phyloP scores from a whole-genome alignment of 2,113 vertebrate species.

The Eretmochelys imbricata region DNA sequence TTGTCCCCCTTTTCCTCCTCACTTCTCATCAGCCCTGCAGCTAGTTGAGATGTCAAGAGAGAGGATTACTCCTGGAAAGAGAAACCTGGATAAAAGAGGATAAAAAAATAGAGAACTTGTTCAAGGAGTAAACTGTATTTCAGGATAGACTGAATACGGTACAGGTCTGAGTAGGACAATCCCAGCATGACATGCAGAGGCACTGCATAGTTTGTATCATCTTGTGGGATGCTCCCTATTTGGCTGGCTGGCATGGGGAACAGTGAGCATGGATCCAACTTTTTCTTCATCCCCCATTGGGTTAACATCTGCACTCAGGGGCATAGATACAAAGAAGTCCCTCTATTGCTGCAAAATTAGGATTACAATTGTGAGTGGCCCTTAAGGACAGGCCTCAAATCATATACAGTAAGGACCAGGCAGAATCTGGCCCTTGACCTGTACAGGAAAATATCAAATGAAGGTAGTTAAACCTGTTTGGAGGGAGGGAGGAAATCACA shows the following conservation, averaged over 20 bases:
- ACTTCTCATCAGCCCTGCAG: too few relatives aligned
- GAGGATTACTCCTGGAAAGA: not conserved
- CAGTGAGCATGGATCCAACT: not conserved
- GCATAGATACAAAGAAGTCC: not conserved
- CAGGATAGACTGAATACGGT: not conserved
- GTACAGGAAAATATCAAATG: not conserved
- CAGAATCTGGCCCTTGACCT: not conserved
- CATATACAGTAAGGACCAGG: not conserved
- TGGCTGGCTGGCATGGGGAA: not conserved
- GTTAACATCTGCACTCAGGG: not conserved
- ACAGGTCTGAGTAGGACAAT: not conserved
- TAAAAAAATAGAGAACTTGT: not conserved
- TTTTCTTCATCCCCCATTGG: not conserved
- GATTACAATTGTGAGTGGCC: rapidly evolving
- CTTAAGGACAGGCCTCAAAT: rapidly evolving
- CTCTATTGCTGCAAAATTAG: not conserved
- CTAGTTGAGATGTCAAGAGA: not conserved
- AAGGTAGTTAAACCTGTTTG: not conserved
- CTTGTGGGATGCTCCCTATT: rapidly evolving
- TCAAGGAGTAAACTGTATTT: not conserved
- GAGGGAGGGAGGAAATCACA: not conserved
- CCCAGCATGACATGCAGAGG: not conserved
- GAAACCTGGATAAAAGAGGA: not conserved
- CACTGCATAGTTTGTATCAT: not conserved
- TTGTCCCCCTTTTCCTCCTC: too few relatives aligned